Evolutionary conservation across 2,797 vertebrate genomes (phyloP).

Genomic region (Protosalanx chinensis): DNA sequence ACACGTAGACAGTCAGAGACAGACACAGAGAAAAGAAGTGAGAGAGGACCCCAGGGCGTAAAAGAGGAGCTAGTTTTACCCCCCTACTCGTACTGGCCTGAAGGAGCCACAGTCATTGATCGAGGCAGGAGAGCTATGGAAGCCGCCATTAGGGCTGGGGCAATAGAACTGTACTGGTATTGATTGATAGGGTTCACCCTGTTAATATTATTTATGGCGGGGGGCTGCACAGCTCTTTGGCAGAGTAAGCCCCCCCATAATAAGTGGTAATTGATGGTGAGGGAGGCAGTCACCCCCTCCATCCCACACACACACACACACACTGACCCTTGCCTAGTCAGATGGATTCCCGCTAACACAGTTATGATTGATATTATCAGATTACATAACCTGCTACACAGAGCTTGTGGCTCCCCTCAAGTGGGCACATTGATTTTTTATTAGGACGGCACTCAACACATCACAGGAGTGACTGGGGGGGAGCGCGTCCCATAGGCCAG

Average conservation of each 20-base stretch:
- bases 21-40: constrained; percentile 37
- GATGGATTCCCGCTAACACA: constrained; percentile 90
- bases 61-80: constrained; percentile 68
- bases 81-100: constrained; percentile 50
- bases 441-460: constrained; percentile 82
- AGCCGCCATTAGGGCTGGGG: constrained; percentile 78
- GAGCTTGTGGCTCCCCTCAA: constrained; percentile 77
- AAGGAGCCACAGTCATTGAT: constrained; percentile 85
- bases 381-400: constrained; percentile 85
- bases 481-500: constrained; percentile 58
- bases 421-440: constrained; percentile 92
- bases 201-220: constrained; percentile 95
- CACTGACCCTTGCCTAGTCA: constrained; percentile 87
- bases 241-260: constrained; percentile 82
- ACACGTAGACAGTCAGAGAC: constrained; percentile 17
- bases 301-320: constrained; percentile 71
- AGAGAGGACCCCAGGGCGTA: constrained; percentile 64
- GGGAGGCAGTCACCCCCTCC: constrained; percentile 74
- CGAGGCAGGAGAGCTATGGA: constrained; percentile 70
- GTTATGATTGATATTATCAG: constrained; percentile 96
- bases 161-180: constrained; percentile 87
- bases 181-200: constrained; percentile 84
- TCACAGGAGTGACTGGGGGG: constrained; percentile 61
- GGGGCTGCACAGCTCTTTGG: constrained; percentile 74
- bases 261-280: constrained; percentile 96